Evolutionary conservation across 2,888 invertebrate genomes (phyloP), one percentile per base, ranked within the genome.

Genomic region (Lordiphosa fenestrarum): DNA sequence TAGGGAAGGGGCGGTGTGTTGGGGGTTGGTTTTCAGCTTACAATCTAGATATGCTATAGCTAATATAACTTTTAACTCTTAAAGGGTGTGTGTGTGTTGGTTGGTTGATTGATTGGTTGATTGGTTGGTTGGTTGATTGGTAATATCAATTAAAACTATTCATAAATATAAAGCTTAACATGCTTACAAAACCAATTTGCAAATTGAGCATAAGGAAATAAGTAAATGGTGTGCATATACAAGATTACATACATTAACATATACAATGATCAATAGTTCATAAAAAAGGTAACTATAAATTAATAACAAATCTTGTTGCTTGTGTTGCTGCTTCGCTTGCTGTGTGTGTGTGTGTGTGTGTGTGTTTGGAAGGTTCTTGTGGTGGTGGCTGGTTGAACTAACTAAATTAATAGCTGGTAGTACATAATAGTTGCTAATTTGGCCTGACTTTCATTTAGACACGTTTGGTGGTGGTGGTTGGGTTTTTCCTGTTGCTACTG

Each of bases 381-480:
- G 56, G 38, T 37, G 56, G 38, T 54, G 44, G 55, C 41, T 41
- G 21, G 64, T 64, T 23, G 12, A 15, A 46, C 61, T 66, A 64
- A 69, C 68, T 77, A 63, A 81, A 62, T 55, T 63, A 67, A 46
- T 66, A 50, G 60, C 58, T 61, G 46, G 62, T 61, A 67, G 41
- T 67, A 53, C 46, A 63, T 73, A 62, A 74, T 81, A 84, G 82
- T 84, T 78, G 69, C 78, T 77, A 77, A 82, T 84, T 77, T 84
- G 84, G 77, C 77, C 84, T 77, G 84, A 77, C 82, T 81, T 81
- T 81, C 50, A 73, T 83, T 84, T 84, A 84, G 84, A 84, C 82
- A 82, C 83, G 75, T 82, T 84, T 77, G 77, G 84, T 77, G 72
- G 76, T 77, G 64, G 76, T 77, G 61, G 38, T 72, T 51, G 23